A percentile compares a stretch with the other conserved stretches of the same genome.
Evolutionary conservation across 2,888 invertebrate species (phyloP).

Genomic region (Steromphala cineraria): DNA sequence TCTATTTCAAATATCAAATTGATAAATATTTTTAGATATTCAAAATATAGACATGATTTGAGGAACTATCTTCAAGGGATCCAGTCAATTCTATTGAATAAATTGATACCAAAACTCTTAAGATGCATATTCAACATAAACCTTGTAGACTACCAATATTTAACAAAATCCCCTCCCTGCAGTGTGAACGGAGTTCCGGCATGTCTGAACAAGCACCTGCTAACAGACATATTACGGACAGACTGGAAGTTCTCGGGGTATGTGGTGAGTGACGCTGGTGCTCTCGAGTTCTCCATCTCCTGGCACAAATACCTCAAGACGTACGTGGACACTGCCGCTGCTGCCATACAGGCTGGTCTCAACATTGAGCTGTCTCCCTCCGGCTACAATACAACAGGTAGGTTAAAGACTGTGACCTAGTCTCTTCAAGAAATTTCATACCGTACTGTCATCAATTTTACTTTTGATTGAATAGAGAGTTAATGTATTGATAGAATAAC

Average conservation of each 20-base stretch:
- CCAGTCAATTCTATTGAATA: too few species aligned
- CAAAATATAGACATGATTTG: too few species aligned
- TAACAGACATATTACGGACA: conserved; percentile 59
- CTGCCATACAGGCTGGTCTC: conserved; percentile 42
- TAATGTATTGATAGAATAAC: too few species aligned
- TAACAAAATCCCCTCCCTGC: background rate
- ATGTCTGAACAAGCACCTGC: conserved; percentile 59
- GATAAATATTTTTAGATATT: too few species aligned
- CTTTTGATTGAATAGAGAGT: too few species aligned
- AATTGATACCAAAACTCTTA: too few species aligned
- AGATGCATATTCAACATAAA: too few species aligned
- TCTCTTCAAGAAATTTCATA: too few species aligned
- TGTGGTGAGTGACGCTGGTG: conserved; percentile 65
- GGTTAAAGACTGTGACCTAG: background rate
- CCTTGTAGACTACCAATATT: too few species aligned
- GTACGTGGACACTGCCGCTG: conserved; percentile 44
- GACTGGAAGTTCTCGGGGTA: conserved; percentile 66
- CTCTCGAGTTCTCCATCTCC: conserved; percentile 51
- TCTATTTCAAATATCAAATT: too few species aligned
- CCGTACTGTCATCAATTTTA: too few species aligned
- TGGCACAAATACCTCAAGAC: conserved; percentile 47
- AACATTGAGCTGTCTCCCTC: conserved; percentile 57
- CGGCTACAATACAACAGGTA: conserved; percentile 21
- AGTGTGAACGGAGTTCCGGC: conserved; percentile 68
- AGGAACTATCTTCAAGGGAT: too few species aligned